Conservation (phyloP, 1,140 invertebrate genomes). For the Theocolax elegans region DNA sequence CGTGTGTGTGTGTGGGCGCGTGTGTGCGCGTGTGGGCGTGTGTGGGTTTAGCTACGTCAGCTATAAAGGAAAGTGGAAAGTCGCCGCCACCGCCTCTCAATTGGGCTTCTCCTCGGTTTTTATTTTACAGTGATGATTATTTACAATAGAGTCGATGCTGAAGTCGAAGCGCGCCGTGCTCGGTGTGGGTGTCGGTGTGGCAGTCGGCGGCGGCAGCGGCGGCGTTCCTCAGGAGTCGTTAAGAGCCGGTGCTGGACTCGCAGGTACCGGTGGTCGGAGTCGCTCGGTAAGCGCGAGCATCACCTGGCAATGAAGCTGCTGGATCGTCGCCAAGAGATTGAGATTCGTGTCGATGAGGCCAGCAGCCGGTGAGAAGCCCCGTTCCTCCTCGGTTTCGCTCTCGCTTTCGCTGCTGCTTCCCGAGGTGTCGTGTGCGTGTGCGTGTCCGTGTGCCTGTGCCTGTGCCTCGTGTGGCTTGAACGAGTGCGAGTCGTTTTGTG, state of each 20-base stretch:
- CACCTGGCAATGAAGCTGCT: slow-evolving; percentile 65
- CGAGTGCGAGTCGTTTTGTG: slow-evolving; percentile 82
- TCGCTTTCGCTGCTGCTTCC: background rate
- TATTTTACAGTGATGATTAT: slow-evolving; percentile 39
- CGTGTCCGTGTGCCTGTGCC: slow-evolving; percentile 10
- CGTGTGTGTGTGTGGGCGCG: too few relatives aligned
- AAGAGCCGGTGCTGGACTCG: slow-evolving; percentile 18
- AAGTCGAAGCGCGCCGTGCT: slow-evolving; percentile 18
- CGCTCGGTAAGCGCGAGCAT: slow-evolving; percentile 65
- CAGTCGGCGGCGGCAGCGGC: background rate
- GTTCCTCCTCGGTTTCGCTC: slow-evolving; percentile 44
- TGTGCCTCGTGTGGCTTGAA: slow-evolving; percentile 52
- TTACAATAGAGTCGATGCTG: slow-evolving; percentile 42
- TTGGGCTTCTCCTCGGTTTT: background rate
- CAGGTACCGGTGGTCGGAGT: slow-evolving; percentile 55
- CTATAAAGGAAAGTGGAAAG: slow-evolving; percentile 11
- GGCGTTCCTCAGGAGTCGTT: slow-evolving; percentile 21
- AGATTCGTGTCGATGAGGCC: slow-evolving; percentile 65
- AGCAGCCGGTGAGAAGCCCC: slow-evolving; percentile 57
- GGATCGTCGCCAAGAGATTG: slow-evolving; percentile 64
- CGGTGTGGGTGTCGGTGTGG: background rate
- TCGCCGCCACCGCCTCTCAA: background rate
- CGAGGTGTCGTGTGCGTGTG: background rate
- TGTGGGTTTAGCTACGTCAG: too few relatives aligned
- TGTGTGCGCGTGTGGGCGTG: background rate